A percentile compares a stretch with the other conserved stretches of the same genome.
phyloP scores from a whole-genome alignment of 2,113 vertebrate genomes.

The Numida meleagris region DNA sequence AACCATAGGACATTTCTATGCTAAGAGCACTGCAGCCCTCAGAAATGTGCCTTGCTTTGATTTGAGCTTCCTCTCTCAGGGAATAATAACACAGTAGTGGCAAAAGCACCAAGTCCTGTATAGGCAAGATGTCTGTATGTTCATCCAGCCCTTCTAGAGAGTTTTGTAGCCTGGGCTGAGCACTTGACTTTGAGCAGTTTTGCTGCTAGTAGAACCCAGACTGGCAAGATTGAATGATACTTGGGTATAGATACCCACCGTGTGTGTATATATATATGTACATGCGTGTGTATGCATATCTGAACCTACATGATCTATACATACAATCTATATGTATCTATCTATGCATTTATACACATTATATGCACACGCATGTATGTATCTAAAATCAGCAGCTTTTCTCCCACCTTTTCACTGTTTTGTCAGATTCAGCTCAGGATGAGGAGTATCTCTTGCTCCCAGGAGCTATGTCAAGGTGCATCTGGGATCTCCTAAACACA shows the following conservation, averaged over 20 bases:
- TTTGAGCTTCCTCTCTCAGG: not conserved
- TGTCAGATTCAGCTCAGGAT: not conserved
- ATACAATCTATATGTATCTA: not conserved
- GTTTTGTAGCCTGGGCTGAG: not conserved
- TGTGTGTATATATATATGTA: not conserved
- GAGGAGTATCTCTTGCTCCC: not conserved
- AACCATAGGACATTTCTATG: not conserved
- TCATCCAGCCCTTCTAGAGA: not conserved
- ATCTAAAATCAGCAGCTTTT: not conserved
- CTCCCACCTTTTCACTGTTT: not conserved
- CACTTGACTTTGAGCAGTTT: not conserved
- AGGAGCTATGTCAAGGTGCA: not conserved
- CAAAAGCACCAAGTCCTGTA: not conserved
- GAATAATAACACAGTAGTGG: not conserved
- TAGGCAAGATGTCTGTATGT: not conserved
- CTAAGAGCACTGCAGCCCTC: not conserved
- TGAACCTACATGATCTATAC: not conserved
- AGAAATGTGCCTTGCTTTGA: not conserved
- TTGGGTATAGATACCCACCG: not conserved
- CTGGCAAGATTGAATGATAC: not conserved
- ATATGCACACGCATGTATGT: no score
- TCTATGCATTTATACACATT: not conserved
- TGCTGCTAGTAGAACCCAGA: not conserved
- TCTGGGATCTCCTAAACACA: not conserved
- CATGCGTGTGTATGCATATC: no score